A percentile compares a stretch with the other conserved stretches of the same genome.
phyloP scores from a whole-genome alignment of 35 echinoderm and acorn worm species.

The Chiridota heheva region DNA sequence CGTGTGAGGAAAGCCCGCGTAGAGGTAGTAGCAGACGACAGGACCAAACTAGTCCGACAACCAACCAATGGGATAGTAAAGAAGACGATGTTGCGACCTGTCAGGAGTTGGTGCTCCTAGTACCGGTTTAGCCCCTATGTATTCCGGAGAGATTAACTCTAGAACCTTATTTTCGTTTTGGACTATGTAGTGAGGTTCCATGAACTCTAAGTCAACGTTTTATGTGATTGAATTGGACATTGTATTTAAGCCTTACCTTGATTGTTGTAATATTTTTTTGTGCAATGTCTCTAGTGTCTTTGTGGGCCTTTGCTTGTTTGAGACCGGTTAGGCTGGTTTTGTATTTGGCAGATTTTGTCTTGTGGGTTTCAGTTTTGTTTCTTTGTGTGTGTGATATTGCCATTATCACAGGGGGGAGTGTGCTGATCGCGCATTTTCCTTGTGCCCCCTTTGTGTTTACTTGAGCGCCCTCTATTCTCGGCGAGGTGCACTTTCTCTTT shows the following conservation, averaged over 20 bases:
- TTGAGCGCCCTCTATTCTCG: too few species aligned
- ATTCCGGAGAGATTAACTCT: background rate
- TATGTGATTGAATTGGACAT: background rate
- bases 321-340: too few species aligned
- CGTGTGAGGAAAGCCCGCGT: conserved; percentile 36
- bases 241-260: background rate
- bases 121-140: background rate
- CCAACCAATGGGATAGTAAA: background rate
- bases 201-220: too few species aligned
- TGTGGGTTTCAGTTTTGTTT: too few species aligned
- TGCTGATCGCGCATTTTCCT: background rate
- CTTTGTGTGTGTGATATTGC: conserved; percentile 20
- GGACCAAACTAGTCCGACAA: background rate
- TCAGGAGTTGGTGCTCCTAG: conserved; percentile 43
- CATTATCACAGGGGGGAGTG: conserved; percentile 26
- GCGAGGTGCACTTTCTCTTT: too few species aligned
- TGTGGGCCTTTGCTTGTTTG: background rate
- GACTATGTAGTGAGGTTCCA: too few species aligned
- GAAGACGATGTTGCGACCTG: conserved; percentile 54
- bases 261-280: background rate
- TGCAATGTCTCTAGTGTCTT: background rate
- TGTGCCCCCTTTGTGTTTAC: too few species aligned
- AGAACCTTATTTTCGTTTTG: too few species aligned
- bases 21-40: conserved; percentile 20
- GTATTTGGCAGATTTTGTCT: background rate